Conservation (phyloP, 2,797 vertebrate genomes). For the Pseudomugil tenellus region DNA sequence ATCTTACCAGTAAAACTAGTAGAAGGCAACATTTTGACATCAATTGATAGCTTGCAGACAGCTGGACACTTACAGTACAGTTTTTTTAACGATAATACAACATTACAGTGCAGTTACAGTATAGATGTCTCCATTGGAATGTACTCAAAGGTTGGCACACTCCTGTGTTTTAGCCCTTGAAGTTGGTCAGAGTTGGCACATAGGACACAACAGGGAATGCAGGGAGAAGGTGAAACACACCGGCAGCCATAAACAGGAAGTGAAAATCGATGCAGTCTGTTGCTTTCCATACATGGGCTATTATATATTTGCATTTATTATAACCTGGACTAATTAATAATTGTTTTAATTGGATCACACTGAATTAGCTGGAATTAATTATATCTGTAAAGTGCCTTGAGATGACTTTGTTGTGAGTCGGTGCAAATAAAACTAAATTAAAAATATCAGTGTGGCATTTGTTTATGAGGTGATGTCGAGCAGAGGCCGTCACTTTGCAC, state of each 20-base stretch:
- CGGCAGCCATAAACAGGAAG: conserved; percentile 26
- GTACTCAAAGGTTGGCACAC: conserved; percentile 69
- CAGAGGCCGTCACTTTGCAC: neutral
- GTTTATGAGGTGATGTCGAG: conserved; percentile 37
- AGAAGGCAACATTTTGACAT: conserved; percentile 68
- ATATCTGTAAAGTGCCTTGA: neutral
- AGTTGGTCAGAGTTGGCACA: conserved; percentile 46
- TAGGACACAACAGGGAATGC: conserved; percentile 30
- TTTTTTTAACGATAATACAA: conserved; percentile 50
- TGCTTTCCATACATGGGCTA: neutral
- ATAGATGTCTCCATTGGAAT: conserved; percentile 81
- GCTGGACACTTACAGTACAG: conserved; percentile 69
- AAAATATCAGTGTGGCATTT: conserved; percentile 52
- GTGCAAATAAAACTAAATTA: neutral
- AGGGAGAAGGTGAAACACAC: conserved; percentile 27
- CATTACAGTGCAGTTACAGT: conserved; percentile 77
- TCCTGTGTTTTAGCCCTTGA: conserved; percentile 82
- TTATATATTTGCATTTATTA: neutral
- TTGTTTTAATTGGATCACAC: neutral
- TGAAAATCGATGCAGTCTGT: neutral
- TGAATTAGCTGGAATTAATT: neutral
- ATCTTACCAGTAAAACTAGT: conserved; percentile 34
- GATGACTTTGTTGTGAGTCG: neutral
- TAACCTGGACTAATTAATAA: neutral
- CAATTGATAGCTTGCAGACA: conserved; percentile 52